Percentiles rank a stretch among this genome's conserved stretches.
Conservation (phyloP, 2,797 vertebrate species). For the Epinephelus coioides region DNA sequence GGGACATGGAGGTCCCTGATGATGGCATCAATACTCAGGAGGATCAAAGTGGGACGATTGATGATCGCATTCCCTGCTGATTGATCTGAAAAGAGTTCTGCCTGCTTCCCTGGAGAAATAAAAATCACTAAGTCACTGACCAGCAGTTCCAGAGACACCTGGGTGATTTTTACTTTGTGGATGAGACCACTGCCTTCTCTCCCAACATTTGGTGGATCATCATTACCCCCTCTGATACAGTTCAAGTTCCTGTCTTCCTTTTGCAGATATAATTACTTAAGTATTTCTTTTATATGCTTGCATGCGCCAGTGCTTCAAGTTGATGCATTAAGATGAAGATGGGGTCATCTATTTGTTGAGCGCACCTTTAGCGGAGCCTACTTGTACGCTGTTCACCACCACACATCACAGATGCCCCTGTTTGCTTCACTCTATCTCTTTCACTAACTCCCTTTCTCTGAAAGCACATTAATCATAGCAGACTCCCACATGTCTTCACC, state of each 20-base stretch:
- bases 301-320: slow-evolving; percentile 4
- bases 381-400: slow-evolving; percentile 18
- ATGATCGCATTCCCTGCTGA: slow-evolving; percentile 13
- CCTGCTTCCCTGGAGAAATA: neutral
- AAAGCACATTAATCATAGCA: slow-evolving; percentile 76
- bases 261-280: neutral
- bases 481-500: slow-evolving; percentile 73
- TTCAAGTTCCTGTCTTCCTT: too few species aligned
- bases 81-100: slow-evolving; percentile 17
- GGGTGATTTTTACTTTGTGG: neutral
- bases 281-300: neutral
- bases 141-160: too few species aligned
- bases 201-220: neutral
- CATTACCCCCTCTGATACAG: too few species aligned
- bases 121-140: neutral
- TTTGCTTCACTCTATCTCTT: slow-evolving; percentile 33
- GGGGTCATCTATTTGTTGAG: slow-evolving; percentile 25
- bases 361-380: slow-evolving; percentile 2
- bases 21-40: slow-evolving; percentile 18
- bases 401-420: slow-evolving; percentile 41
- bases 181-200: too few species aligned
- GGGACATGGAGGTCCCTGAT: neutral
- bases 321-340: slow-evolving; percentile 16
- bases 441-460: slow-evolving; percentile 52
- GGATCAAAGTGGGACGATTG: slow-evolving; percentile 17